Base-by-base conservation (phyloP, 2,113 vertebrate species). In the Callospermophilus lateralis region DNA sequence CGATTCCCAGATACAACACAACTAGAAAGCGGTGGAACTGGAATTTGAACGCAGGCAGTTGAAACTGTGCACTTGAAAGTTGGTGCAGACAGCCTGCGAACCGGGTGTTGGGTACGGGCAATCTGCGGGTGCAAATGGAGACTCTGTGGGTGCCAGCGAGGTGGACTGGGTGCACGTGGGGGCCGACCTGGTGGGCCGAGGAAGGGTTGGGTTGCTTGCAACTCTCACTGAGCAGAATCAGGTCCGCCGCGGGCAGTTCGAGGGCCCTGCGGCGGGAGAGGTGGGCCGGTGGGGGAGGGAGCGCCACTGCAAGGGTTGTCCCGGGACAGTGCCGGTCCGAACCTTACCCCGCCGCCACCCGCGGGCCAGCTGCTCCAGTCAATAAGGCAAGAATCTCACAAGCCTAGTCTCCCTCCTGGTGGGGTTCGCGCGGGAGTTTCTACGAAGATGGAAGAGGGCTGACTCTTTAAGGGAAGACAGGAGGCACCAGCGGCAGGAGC, bases 351-450 rank as follows among this genome's bases (percentile, higher is more conserved):
- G 37, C 86, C 28, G 53, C 87, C 87, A 70, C 51, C 78, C 63
- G 24, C 32, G 1, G 6, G 80, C 77, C 97, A 97, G 97, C 95
- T 97, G 97, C 90, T 91, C 48, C 86, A 95, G 95, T 97, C 94
- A 95, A 13, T 98, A 94, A 96, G 81, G 78, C 15, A 9, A 48
- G 81, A 53, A 37, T 42, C 67, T 92, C 5, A 3, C 1, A 5
- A 24, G 67, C 11, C 34, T 37, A 4, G 20, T 51, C 4, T 20
- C 58, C 12, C 72, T 61, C 53, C 90, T 26, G 45, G 63, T 74
- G 84, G 85, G 84, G 34, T 92, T 78, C 19, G 4, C 67, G 22
- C 0, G 4, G 76, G 65, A 53, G 65, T 39, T 85, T 58, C 85
- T 24, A 3, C 0, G 3, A 4, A 28, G 32, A 24, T 30, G 16